Percentiles rank a stretch among this genome's conserved stretches.
These are phyloP conservation scores for Digitonthophagus gazella DNA, from an alignment of 2,888 invertebrate species.

Conservation along the genomic window DNA sequence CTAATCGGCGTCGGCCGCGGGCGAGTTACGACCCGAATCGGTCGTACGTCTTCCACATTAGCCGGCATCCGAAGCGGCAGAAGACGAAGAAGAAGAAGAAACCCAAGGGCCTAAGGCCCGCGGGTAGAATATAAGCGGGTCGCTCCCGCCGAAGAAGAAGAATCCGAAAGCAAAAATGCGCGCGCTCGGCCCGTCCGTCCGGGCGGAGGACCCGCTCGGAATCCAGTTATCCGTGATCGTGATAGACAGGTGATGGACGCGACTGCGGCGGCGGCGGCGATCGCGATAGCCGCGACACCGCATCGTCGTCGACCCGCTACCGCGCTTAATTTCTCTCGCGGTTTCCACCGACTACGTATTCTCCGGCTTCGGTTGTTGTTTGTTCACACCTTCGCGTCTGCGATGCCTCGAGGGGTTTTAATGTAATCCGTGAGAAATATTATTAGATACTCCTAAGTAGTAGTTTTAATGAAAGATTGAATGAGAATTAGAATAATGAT, in stretches of 20 bases:
- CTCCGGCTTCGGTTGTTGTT: background rate
- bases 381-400: background rate
- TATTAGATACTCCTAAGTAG: too few species aligned
- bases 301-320: too few species aligned
- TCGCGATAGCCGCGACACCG: background rate
- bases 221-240: constrained; percentile 48
- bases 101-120: background rate
- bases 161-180: constrained; percentile 6
- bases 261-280: constrained; percentile 43
- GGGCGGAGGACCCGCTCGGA: constrained; percentile 28
- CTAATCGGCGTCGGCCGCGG: constrained; percentile 6
- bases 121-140: background rate
- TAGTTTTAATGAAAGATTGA: too few species aligned
- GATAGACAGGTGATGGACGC: constrained; percentile 49
- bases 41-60: constrained; percentile 10
- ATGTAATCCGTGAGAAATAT: too few species aligned
- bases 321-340: background rate
- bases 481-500: too few species aligned
- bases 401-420: too few species aligned
- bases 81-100: background rate
- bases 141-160: constrained; percentile 5
- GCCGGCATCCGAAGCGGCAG: background rate
- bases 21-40: constrained; percentile 8
- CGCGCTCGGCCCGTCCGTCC: background rate
- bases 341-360: background rate